phyloP scores from a whole-genome alignment of 2,888 invertebrate species.

The Brachylomia viminalis region DNA sequence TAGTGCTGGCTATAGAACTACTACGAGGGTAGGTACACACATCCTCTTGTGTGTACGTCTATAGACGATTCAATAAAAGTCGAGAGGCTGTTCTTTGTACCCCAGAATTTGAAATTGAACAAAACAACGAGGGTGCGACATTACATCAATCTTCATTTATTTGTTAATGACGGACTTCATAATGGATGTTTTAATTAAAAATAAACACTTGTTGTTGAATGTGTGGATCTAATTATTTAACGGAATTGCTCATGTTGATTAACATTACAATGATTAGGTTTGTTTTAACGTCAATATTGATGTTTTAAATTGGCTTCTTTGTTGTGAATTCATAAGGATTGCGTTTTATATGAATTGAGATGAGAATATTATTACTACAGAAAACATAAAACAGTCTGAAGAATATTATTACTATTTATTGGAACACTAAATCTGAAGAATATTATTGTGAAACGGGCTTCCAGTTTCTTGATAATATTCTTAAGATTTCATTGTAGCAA shows the following conservation, averaged over 20 bases:
- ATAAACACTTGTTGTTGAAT: constrained; percentile 39
- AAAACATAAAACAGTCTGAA: neutral
- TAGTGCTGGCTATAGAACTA: constrained; percentile 28
- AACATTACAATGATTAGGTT: constrained; percentile 28
- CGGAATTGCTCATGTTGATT: constrained; percentile 34
- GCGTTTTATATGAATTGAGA: neutral
- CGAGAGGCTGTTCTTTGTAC: constrained; percentile 59
- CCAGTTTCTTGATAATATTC: neutral
- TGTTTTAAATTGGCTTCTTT: constrained; percentile 28
- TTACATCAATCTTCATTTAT: constrained; percentile 78
- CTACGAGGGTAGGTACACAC: constrained; percentile 17
- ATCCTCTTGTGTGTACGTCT: constrained; percentile 12
- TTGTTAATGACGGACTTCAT: constrained; percentile 68
- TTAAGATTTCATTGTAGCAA: neutral
- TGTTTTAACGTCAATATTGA: constrained; percentile 23
- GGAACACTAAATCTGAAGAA: neutral
- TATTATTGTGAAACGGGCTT: neutral
- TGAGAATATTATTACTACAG: neutral
- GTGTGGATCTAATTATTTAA: constrained; percentile 37
- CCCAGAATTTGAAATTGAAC: constrained; percentile 70
- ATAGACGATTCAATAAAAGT: constrained; percentile 51
- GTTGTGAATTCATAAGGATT: constrained; percentile 10
- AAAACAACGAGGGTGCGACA: constrained; percentile 67
- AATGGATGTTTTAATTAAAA: constrained; percentile 59
- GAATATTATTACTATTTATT: neutral